A percentile compares a stretch with the other conserved stretches of the same genome.
Evolutionary conservation across 53 echinoderm and acorn worm species (phyloP).

Genomic region (Arbacia lixula): DNA sequence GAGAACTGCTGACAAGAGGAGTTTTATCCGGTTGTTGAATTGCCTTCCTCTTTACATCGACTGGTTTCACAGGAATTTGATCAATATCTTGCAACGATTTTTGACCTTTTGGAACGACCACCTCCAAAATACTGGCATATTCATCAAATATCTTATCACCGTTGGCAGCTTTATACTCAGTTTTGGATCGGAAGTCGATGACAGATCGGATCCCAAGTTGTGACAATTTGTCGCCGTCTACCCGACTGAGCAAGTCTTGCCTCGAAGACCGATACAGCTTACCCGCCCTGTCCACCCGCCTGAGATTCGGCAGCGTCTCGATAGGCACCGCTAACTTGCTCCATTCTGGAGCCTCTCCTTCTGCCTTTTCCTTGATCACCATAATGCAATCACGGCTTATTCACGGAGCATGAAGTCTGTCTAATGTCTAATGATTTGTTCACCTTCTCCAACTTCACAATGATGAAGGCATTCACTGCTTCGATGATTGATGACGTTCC

Average conservation of each 20-base stretch:
- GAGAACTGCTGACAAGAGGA: background rate
- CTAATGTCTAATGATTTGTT: too few relatives aligned
- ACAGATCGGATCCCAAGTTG: constrained; percentile 73
- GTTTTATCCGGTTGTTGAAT: background rate
- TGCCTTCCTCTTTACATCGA: background rate
- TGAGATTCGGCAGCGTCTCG: constrained; percentile 74
- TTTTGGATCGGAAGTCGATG: constrained; percentile 74
- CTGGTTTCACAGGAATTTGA: constrained; percentile 42
- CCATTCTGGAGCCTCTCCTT: background rate
- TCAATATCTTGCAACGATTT: background rate
- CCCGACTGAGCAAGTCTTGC: constrained; percentile 68
- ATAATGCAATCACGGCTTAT: too few relatives aligned
- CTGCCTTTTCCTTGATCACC: constrained; percentile 11
- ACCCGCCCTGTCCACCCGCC: constrained; percentile 65
- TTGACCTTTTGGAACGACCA: constrained; percentile 39
- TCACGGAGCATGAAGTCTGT: too few relatives aligned
- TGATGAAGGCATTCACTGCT: too few relatives aligned
- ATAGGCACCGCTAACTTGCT: constrained; percentile 51
- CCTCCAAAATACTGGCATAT: constrained; percentile 30
- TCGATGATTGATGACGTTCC: too few relatives aligned
- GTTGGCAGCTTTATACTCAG: constrained; percentile 67
- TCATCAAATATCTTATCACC: constrained; percentile 70
- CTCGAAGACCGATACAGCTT: constrained; percentile 79
- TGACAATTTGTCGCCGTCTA: constrained; percentile 62
- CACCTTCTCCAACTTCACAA: too few relatives aligned